These are phyloP conservation scores for Sinodicranocentrus sp. DNA, from an alignment of 2,888 invertebrate genomes.

Conservation along the genomic window DNA sequence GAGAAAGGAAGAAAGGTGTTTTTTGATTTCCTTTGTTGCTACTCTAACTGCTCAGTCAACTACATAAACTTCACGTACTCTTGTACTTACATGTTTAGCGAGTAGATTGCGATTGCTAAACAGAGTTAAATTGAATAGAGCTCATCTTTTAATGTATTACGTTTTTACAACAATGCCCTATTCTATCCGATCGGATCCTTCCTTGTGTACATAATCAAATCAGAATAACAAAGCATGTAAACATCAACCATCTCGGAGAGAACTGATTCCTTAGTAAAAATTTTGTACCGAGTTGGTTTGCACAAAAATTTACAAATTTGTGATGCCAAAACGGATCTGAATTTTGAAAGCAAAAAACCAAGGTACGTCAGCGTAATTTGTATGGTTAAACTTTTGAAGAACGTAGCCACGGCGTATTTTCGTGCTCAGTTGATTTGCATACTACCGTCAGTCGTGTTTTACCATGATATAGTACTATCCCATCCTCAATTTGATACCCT, in stretches of 20 bases:
- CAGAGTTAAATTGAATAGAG: not conserved
- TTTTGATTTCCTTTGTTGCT: constrained; percentile 47
- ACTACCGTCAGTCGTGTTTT: no score
- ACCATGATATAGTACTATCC: no score
- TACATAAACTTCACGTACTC: not conserved
- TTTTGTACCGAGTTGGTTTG: no score
- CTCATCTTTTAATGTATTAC: constrained; percentile 24
- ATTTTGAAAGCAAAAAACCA: no score
- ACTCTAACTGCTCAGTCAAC: constrained; percentile 31
- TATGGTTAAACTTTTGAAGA: no score
- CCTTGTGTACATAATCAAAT: not conserved
- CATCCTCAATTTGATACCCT: no score
- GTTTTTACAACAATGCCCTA: not conserved
- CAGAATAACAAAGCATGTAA: constrained; percentile 12
- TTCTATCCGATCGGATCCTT: not conserved
- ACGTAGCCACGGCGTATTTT: no score
- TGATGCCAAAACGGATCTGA: no score
- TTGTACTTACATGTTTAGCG: not conserved
- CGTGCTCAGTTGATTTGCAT: no score
- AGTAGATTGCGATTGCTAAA: not conserved
- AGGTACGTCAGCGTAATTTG: no score
- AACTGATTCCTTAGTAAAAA: not conserved
- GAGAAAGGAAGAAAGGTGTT: constrained; percentile 57
- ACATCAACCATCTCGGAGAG: not conserved
- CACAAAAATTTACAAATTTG: no score